phyloP scores from a whole-genome alignment of 2,888 invertebrate genomes.

The Drosophila picticornis region DNA sequence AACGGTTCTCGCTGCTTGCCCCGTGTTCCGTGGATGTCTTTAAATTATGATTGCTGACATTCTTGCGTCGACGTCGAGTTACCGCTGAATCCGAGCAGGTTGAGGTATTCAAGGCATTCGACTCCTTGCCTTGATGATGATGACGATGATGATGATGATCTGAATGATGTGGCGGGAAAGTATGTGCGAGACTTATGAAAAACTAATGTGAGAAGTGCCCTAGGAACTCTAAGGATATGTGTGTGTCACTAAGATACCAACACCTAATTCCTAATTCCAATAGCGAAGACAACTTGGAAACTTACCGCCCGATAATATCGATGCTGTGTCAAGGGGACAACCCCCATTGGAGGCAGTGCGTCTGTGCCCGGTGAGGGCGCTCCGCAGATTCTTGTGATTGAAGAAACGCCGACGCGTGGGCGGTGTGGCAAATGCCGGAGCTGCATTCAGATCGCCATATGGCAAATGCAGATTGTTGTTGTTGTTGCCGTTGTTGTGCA shows the following conservation, averaged over 20 bases:
- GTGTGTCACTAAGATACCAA: constrained; percentile 13
- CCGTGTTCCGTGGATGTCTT: constrained; percentile 72
- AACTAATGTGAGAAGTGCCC: constrained; percentile 11
- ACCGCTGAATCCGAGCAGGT: constrained; percentile 85
- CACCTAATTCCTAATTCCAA: constrained; percentile 12
- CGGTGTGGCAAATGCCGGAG: constrained; percentile 92
- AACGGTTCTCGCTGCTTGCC: constrained; percentile 82
- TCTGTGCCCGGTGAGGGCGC: constrained; percentile 88
- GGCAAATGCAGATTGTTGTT: constrained; percentile 63
- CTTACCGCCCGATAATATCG: constrained; percentile 83
- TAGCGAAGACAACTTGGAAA: constrained; percentile 12
- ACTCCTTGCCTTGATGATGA: constrained; percentile 71
- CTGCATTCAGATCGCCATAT: constrained; percentile 85
- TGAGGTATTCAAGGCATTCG: constrained; percentile 84
- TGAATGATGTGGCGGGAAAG: constrained; percentile 32
- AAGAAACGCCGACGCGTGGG: constrained; percentile 91
- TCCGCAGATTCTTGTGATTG: constrained; percentile 92
- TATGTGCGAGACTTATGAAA: constrained; percentile 15
- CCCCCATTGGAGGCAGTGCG: constrained; percentile 85
- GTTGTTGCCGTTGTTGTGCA: constrained; percentile 48
- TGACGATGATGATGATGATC: constrained; percentile 33
- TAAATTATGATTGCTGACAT: constrained; percentile 81
- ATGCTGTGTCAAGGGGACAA: constrained; percentile 84
- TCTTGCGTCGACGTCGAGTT: constrained; percentile 83
- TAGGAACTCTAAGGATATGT: constrained; percentile 1